A percentile compares a stretch with the other conserved stretches of the same genome.
These are phyloP conservation scores for Nymphalis urticae DNA, from an alignment of 2,888 invertebrate genomes.

Conservation along the genomic window DNA sequence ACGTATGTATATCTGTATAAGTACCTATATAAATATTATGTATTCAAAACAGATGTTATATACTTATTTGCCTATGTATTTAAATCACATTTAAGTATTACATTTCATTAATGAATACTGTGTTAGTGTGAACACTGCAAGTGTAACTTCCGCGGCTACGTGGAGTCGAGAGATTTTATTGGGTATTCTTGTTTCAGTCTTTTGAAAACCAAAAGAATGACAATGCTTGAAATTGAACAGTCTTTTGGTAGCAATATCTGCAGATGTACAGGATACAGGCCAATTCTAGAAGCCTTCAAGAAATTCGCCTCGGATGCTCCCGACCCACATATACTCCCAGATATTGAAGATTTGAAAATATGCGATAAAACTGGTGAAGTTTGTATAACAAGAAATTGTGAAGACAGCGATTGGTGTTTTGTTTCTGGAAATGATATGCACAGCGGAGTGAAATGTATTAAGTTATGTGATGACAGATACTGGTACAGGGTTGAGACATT, in stretches of 20 bases:
- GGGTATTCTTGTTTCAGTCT: neutral
- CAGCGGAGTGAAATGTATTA: constrained; percentile 56
- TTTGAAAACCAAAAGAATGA: constrained; percentile 55
- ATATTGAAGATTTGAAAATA: constrained; percentile 55
- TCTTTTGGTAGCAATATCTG: constrained; percentile 88
- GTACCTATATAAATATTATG: no score
- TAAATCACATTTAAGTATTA: no score
- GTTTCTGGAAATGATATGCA: constrained; percentile 74
- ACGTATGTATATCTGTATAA: no score
- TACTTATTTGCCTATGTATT: no score
- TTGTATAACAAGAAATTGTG: constrained; percentile 38
- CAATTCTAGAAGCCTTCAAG: constrained; percentile 84
- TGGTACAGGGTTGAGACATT: constrained; percentile 81
- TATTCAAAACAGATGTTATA: no score
- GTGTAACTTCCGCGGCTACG: no score
- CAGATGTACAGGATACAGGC: constrained; percentile 86
- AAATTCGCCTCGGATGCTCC: constrained; percentile 77
- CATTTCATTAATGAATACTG: no score
- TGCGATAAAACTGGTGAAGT: constrained; percentile 40
- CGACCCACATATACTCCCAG: constrained; percentile 42
- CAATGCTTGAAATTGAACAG: constrained; percentile 84
- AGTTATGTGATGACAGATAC: constrained; percentile 55
- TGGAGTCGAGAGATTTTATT: no score
- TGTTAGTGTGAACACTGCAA: no score
- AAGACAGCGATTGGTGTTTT: constrained; percentile 53